Evolutionary conservation across 2,888 invertebrate species (phyloP).

Genomic region (Strigamia crassipes): DNA sequence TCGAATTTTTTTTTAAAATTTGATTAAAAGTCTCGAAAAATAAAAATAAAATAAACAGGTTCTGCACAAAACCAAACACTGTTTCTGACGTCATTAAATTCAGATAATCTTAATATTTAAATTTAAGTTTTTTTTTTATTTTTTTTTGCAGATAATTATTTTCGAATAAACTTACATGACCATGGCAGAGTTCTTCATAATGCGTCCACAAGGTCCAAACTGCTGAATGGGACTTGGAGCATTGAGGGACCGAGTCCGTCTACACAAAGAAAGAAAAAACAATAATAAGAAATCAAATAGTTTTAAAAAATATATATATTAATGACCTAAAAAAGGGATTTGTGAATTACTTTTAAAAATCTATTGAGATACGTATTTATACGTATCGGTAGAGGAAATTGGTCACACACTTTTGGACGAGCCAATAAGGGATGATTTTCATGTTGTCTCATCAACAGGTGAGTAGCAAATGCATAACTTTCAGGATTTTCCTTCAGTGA

Average conservation of each 20-base stretch:
- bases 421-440: neutral
- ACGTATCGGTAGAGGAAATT: neutral
- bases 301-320: neutral
- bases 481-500: constrained; percentile 33
- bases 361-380: neutral
- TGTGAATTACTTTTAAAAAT: neutral
- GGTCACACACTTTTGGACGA: constrained; percentile 2
- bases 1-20: neutral
- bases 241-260: constrained; percentile 92
- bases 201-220: constrained; percentile 97
- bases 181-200: constrained; percentile 95
- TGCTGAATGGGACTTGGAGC: constrained; percentile 95
- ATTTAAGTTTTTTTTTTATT: neutral
- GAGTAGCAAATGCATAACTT: neutral
- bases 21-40: neutral
- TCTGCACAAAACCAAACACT: too few species aligned
- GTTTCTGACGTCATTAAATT: too few species aligned
- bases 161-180: constrained; percentile 81
- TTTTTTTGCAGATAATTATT: neutral
- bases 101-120: neutral
- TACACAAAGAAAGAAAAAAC: constrained; percentile 61
- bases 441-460: neutral
- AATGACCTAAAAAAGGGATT: neutral
- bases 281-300: neutral
- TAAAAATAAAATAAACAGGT: too few species aligned